Conservation (phyloP, 1,140 invertebrate species). For the Atopsyche davidsoni region DNA sequence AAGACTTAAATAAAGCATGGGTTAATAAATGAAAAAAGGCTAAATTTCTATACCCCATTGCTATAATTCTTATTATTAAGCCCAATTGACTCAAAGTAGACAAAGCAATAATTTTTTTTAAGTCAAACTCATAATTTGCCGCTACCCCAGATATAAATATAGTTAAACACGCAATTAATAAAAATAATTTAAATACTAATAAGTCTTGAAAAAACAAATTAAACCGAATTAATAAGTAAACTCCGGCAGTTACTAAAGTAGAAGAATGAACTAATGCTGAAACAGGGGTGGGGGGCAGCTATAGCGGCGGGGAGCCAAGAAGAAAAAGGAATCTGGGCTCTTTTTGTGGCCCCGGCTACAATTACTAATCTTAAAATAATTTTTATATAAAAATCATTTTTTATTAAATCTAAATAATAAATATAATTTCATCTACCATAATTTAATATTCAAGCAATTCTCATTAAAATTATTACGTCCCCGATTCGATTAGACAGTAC, state of each 20-base stretch:
- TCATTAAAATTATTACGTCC: constrained; percentile 51
- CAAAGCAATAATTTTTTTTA: constrained; percentile 66
- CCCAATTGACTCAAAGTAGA: constrained; percentile 65
- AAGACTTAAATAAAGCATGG: constrained; percentile 59
- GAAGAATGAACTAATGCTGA: constrained; percentile 65
- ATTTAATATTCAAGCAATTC: constrained; percentile 51
- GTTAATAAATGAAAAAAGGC: constrained; percentile 58
- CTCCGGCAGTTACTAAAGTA: constrained; percentile 63
- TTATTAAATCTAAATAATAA: constrained; percentile 45
- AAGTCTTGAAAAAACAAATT: constrained; percentile 38
- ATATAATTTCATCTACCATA: constrained; percentile 46
- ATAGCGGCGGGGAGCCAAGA: constrained; percentile 63
- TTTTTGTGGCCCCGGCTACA: constrained; percentile 63
- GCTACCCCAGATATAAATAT: constrained; percentile 56
- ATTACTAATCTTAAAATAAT: constrained; percentile 44
- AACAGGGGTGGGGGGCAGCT: constrained; percentile 62
- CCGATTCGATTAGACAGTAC: constrained; percentile 57
- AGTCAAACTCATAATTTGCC: constrained; percentile 58
- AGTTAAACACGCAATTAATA: constrained; percentile 48
- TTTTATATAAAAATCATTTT: constrained; percentile 38
- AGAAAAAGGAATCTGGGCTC: too few relatives aligned
- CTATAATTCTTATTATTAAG: too few relatives aligned
- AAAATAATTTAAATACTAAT: constrained; percentile 36
- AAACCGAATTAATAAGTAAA: constrained; percentile 66
- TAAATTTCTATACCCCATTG: constrained; percentile 47